Percentiles rank a stretch among this genome's conserved stretches.
phyloP scores from a whole-genome alignment of 1,140 invertebrate species.

The Drosophila auraria region DNA sequence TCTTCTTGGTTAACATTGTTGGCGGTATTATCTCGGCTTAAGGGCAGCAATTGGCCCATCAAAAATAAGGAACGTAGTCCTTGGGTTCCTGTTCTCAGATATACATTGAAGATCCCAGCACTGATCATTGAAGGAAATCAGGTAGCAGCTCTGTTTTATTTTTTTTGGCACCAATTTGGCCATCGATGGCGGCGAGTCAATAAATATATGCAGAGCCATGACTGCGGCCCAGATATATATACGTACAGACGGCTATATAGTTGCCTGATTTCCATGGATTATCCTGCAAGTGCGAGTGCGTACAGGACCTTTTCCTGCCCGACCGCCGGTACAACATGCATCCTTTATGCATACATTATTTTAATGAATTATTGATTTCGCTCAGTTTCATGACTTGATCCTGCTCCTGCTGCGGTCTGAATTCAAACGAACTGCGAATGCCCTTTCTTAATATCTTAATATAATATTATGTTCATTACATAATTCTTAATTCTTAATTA shows the following conservation, averaged over 20 bases:
- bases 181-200: conserved; percentile 20
- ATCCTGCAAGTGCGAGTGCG: conserved; percentile 36
- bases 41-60: neutral
- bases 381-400: conserved; percentile 46
- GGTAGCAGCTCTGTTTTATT: conserved; percentile 32
- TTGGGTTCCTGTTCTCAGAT: neutral
- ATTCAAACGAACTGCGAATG: neutral
- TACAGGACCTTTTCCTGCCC: neutral
- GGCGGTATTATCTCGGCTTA: neutral
- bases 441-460: neutral
- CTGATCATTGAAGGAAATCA: neutral
- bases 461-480: too few species aligned
- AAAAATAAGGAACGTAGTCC: neutral
- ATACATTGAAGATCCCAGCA: neutral
- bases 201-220: conserved; percentile 35
- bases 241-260: conserved; percentile 3
- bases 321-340: conserved; percentile 54
- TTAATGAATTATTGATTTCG: conserved; percentile 81
- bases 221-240: conserved; percentile 1
- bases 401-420: neutral
- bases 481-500: too few species aligned
- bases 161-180: conserved; percentile 46
- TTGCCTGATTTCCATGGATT: conserved; percentile 59
- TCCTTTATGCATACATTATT: conserved; percentile 79
- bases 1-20: conserved; percentile 27